Evolutionary conservation across 2,888 invertebrate genomes (phyloP), one percentile per base, ranked within the genome.

Genomic region (Baronia brevicornis): DNA sequence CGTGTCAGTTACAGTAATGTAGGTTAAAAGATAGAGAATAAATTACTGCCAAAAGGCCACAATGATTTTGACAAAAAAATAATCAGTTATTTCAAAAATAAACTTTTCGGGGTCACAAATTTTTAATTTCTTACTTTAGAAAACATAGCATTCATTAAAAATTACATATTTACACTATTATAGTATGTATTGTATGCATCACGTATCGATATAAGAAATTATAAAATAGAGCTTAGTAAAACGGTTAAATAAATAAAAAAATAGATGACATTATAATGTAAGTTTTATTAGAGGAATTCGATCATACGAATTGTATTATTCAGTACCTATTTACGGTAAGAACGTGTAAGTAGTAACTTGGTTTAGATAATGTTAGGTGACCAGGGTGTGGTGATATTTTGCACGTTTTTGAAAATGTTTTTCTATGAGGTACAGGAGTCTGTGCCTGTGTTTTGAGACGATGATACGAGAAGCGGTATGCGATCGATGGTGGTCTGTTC

Each of bases 371-470:
- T 68, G 74, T 78, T 84, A 84, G 82, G 84, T 63, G 82, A 84
- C 84, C 84, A 84, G 84, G 84, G 84, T 84, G 84, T 72, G 84
- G 80, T 80, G 84, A 82, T 84, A 84, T 82, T 82, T 82, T 80
- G 80, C 79, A 80, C 75, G 82, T 82, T 84, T 84, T 82, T 82
- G 80, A 82, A 74, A 72, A 80, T 79, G 79, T 84, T 79, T 82
- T 84, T 77, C 74, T 77, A 73, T 62, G 62, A 60, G 72, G 71
- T 64, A 70, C 75, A 69, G 71, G 51, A 55, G 61, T 58, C 60
- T 64, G 75, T 64, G 70, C 62, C 70, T 61, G 65, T 58, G 69
- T 71, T 63, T 67, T 66, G 65, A 63, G 61, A 68, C 60, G 63
- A 64, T 59, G 41, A 43, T 44, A 56, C 56, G 67, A 60, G 60